Conservation (phyloP, 1,140 invertebrate genomes). For the Drosophila sucinea region DNA sequence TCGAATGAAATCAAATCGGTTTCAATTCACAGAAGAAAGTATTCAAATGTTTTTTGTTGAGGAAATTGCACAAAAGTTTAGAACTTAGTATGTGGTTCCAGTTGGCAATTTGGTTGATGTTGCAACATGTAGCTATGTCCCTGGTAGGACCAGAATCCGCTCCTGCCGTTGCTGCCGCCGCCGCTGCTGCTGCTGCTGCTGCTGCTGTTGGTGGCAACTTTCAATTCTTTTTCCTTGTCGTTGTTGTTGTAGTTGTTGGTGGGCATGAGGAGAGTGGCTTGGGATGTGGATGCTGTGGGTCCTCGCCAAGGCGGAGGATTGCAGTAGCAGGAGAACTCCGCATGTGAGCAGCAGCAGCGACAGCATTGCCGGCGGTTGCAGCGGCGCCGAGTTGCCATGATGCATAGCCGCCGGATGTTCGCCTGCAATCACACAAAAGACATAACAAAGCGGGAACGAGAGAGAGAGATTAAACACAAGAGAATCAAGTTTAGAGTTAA, state of each 20-base stretch:
- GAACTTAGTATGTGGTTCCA: constrained; percentile 41
- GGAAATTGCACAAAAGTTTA: constrained; percentile 11
- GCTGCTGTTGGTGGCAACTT: constrained; percentile 7
- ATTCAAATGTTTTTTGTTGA: too few species aligned
- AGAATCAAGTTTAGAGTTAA: constrained; percentile 16
- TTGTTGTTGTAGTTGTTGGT: constrained; percentile 20
- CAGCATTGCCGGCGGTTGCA: constrained; percentile 70
- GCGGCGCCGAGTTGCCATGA: constrained; percentile 85
- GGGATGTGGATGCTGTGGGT: constrained; percentile 14
- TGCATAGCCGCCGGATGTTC: constrained; percentile 93
- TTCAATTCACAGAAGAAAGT: too few species aligned
- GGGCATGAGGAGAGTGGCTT: background rate
- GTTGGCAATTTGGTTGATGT: constrained; percentile 37
- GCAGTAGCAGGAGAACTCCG: constrained; percentile 42
- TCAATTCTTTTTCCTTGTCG: constrained; percentile 4
- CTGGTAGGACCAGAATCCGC: constrained; percentile 7
- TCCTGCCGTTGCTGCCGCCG: background rate
- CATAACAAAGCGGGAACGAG: too few species aligned
- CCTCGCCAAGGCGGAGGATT: constrained; percentile 20
- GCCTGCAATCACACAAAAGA: constrained; percentile 84
- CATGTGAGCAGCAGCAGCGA: constrained; percentile 54
- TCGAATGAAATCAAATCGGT: background rate
- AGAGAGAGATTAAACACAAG: background rate
- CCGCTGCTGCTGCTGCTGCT: background rate
- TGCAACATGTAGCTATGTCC: constrained; percentile 52